A percentile compares a stretch with the other conserved stretches of the same genome.
Conservation (phyloP, 2,113 vertebrate species). For the Lepisosteus oculatus region DNA sequence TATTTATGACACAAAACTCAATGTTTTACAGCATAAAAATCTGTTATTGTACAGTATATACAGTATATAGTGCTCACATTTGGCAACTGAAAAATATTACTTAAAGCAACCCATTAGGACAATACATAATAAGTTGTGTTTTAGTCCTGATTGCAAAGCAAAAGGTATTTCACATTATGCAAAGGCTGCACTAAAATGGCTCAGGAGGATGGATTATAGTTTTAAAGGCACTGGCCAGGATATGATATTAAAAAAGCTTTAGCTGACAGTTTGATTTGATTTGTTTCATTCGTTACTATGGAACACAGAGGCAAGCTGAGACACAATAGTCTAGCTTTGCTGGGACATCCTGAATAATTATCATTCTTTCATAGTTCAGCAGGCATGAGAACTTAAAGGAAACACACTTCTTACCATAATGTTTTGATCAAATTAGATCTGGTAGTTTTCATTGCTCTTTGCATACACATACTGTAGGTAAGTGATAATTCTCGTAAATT, state of each 20-base stretch:
- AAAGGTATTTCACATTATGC: neutral
- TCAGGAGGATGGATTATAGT: neutral
- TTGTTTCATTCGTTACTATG: neutral
- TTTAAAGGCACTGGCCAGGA: neutral
- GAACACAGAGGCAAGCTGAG: neutral
- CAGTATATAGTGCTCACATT: neutral
- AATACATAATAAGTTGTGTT: neutral
- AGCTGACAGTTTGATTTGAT: neutral
- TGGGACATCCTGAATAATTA: conserved; percentile 1
- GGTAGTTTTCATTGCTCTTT: no score
- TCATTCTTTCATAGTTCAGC: neutral
- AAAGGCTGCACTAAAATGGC: neutral
- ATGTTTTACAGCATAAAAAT: no score
- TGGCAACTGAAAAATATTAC: conserved; percentile 10
- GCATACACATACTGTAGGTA: no score
- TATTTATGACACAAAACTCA: neutral
- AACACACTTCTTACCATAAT: neutral
- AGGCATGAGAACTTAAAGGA: neutral
- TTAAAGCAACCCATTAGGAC: neutral
- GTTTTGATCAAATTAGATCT: neutral
- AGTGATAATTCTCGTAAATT: no score
- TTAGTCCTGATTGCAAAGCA: neutral
- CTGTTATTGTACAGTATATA: neutral
- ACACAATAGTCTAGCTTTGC: neutral
- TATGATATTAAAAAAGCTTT: neutral